Evolutionary conservation across 2,888 invertebrate species (phyloP).

Genomic region (Hyles lineata): DNA sequence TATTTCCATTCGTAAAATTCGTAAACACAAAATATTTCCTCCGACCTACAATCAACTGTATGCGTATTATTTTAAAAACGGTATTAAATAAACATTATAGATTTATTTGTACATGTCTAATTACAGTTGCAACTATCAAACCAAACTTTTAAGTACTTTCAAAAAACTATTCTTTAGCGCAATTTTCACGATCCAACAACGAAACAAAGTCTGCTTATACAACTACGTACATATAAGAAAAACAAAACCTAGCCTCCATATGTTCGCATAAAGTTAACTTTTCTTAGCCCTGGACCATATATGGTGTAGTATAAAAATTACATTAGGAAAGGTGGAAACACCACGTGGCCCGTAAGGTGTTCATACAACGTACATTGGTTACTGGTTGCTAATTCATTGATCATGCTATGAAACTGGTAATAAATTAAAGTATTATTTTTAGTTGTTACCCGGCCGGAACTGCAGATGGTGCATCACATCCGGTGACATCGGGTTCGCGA

Average conservation of each 20-base stretch:
- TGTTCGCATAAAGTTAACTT: constrained; percentile 26
- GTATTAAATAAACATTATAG: too few species aligned
- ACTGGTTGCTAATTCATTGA: constrained; percentile 35
- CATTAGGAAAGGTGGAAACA: constrained; percentile 29
- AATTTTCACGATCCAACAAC: too few species aligned
- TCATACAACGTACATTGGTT: constrained; percentile 7
- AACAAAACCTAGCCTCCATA: constrained; percentile 9
- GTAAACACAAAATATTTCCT: too few species aligned
- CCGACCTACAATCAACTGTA: too few species aligned
- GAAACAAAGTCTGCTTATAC: too few species aligned
- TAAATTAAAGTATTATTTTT: constrained; percentile 51
- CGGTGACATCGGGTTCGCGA: constrained; percentile 64
- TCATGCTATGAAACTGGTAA: constrained; percentile 37
- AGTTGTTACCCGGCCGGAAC: constrained; percentile 59
- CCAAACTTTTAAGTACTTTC: too few species aligned
- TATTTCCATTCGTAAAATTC: too few species aligned
- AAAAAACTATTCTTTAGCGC: too few species aligned
- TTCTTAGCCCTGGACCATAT: constrained; percentile 27
- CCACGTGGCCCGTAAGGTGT: constrained; percentile 24
- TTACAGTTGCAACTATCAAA: too few species aligned
- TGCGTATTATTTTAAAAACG: too few species aligned
- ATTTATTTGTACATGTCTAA: too few species aligned
- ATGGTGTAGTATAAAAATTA: constrained; percentile 28
- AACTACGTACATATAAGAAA: not conserved
- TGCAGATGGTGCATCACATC: constrained; percentile 73